Base-by-base conservation (phyloP, 1,140 invertebrate species). In the Pygmarrhopalites habei region DNA sequence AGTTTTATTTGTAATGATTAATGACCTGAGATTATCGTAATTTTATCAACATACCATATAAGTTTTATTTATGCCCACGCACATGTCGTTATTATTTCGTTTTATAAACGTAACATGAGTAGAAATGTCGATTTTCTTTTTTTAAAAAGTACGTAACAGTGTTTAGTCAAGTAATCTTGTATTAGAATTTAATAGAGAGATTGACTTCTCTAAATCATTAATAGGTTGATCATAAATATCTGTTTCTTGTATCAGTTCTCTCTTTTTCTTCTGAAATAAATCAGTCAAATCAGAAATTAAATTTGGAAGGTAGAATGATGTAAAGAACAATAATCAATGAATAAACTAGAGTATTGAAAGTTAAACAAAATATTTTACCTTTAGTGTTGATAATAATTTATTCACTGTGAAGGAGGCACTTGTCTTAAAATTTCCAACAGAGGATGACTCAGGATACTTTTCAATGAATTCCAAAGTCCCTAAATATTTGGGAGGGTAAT, bases 381-480 rank as follows among this genome's bases (percentile, higher is more conserved):
- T 41, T 41, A 56, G 35, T n/a, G 53, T 26, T 14, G 53, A 14
- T 39, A 56, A 19, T 30, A 56, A 3, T 32, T 32, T 21, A 32
- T 41, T 35, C 7, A 56, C 7, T 35, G 53, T 56, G 35, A 56
- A 56, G 5, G 17, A 3, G 19, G 53, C 35, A 5, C n/a, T 41
- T 12, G 53, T 21, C 23, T 56, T 56, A 25, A 56, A 56, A 2
- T 4, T 56, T 2, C 4, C 4, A 19, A 21, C 23, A 21, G 53
- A 35, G 7, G 53, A 5, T 15, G 53, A 56, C 4, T 56, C 53
- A 5, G 53, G 53, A 28, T 56, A 56, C 25, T 56, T 56, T 7
- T 19, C 3, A n/a, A 41, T 41, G 21, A 56, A 56, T 39, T 56
- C 53, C 14, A 26, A n/a, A 7, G 35, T 41, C 3, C 53, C 53